Conservation (phyloP, 2,888 invertebrate genomes). For the Lycia hirtaria region DNA sequence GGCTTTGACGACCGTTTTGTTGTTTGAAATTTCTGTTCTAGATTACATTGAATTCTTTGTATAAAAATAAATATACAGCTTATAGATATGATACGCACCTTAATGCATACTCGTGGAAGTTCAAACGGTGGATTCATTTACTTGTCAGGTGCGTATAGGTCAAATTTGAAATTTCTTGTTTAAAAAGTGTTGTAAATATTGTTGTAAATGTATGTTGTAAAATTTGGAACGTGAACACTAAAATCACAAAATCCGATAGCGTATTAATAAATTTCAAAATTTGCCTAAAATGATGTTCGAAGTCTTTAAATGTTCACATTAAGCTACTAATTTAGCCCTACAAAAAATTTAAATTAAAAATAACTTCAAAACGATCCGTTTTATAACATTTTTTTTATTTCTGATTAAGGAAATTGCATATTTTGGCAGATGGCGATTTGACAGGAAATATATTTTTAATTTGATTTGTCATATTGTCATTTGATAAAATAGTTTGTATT, state of each 20-base stretch:
- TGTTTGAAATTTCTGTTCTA: no score
- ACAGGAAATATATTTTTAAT: conserved; percentile 24
- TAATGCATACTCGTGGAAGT: conserved; percentile 1
- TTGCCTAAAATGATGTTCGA: background rate
- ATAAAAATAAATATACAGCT: background rate
- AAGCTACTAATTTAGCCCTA: background rate
- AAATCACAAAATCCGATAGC: background rate
- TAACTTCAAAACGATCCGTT: conserved; percentile 2
- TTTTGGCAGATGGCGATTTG: conserved; percentile 1
- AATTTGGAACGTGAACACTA: no score
- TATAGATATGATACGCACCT: background rate
- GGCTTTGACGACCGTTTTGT: no score
- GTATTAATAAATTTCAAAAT: background rate
- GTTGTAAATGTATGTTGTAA: background rate
- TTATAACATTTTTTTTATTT: conserved; percentile 16
- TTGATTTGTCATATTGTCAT: background rate
- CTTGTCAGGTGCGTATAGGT: background rate
- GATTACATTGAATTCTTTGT: no score
- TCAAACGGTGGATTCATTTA: background rate
- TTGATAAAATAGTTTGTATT: conserved; percentile 23
- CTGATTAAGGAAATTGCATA: conserved; percentile 27
- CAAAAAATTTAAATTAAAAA: conserved; percentile 6
- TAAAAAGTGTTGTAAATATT: no score
- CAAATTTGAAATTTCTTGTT: no score
- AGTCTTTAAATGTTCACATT: background rate